Conservation (phyloP, 2,888 invertebrate species). For the Tethea ocularis region DNA sequence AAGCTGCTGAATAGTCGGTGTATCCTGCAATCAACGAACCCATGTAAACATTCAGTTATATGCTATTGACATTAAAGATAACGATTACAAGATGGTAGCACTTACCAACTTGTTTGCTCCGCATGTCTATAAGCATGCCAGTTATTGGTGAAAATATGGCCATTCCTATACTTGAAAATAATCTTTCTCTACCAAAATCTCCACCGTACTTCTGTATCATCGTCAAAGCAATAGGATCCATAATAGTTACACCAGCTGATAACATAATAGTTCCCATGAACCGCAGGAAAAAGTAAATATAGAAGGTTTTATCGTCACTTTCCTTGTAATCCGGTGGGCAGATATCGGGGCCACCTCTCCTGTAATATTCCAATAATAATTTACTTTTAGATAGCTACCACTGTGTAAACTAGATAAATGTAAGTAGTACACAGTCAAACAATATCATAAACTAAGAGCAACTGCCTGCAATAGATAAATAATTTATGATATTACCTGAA, state of each 20-base stretch:
- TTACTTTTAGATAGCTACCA: conserved; percentile 48
- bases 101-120: conserved; percentile 83
- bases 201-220: conserved; percentile 93
- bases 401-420: conserved; percentile 52
- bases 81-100: conserved; percentile 60
- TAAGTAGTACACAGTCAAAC: conserved; percentile 45
- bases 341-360: conserved; percentile 88
- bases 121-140: conserved; percentile 90
- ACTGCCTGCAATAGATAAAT: conserved; percentile 13
- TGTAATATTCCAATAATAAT: conserved; percentile 70
- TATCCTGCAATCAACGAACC: conserved; percentile 84
- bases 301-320: conserved; percentile 90
- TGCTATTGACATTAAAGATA: conserved; percentile 73
- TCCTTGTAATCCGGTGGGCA: conserved; percentile 92
- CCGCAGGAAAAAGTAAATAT: conserved; percentile 91
- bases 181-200: conserved; percentile 91
- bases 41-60: conserved; percentile 59
- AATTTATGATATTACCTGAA: conserved; percentile 77
- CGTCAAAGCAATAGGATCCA: conserved; percentile 94
- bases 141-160: conserved; percentile 92
- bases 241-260: conserved; percentile 93
- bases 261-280: conserved; percentile 92
- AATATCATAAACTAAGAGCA: conserved; percentile 38
- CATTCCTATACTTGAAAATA: conserved; percentile 92
- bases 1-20: conserved; percentile 94